Percentiles rank a stretch among this genome's conserved stretches.
Conservation (phyloP, 2,113 vertebrate species). For the Cololabis saira region DNA sequence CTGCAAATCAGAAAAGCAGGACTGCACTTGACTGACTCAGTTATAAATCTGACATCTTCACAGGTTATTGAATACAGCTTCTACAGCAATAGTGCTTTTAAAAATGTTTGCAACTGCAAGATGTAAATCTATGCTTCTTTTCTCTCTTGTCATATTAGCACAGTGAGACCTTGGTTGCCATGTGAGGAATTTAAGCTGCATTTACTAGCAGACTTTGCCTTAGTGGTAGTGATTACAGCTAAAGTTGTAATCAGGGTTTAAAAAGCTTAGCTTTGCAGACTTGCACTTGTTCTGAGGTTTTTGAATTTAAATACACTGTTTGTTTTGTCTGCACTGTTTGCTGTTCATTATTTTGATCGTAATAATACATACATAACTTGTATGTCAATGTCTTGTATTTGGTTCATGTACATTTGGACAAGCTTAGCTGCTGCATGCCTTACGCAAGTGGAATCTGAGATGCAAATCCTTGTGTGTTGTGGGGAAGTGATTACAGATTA, state of each 20-base stretch:
- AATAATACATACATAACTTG: not conserved
- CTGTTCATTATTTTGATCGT: conserved; percentile 4
- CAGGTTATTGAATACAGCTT: not conserved
- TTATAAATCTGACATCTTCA: not conserved
- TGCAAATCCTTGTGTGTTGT: conserved; percentile 12
- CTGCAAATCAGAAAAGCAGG: not conserved
- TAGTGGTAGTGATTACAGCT: conserved; percentile 10
- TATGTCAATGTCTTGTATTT: not conserved
- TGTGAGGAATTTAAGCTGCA: not conserved
- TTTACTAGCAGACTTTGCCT: not conserved
- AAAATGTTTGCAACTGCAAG: conserved; percentile 3
- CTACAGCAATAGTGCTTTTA: not conserved
- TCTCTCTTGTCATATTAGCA: not conserved
- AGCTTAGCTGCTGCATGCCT: not conserved
- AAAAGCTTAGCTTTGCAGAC: not conserved
- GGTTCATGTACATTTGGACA: not conserved
- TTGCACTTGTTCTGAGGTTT: not conserved
- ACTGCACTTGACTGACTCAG: not conserved
- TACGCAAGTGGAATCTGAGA: not conserved
- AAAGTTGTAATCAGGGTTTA: conserved; percentile 4
- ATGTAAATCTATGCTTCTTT: conserved; percentile 22
- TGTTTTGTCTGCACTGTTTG: conserved; percentile 1
- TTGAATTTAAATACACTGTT: not conserved
- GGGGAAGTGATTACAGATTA: conserved; percentile 34
- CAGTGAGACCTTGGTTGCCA: not conserved